Evolutionary conservation across 1,140 invertebrate genomes (phyloP).

Genomic region (Cheumatopsyche charites): DNA sequence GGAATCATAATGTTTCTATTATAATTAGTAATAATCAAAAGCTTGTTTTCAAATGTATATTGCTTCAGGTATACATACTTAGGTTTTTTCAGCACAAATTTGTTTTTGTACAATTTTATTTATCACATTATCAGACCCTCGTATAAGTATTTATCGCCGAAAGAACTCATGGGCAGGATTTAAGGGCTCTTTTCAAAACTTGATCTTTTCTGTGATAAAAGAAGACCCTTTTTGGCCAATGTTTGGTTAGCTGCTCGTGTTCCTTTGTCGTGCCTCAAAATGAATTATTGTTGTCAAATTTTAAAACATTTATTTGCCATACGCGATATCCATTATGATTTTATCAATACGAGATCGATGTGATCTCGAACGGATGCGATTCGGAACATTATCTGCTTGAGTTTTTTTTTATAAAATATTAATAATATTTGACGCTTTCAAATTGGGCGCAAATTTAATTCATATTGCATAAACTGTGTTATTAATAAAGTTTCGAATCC

Average conservation of each 20-base stretch:
- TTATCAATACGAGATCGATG: constrained; percentile 28
- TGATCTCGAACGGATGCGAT: too few species aligned
- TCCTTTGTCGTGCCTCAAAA: constrained; percentile 36
- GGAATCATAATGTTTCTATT: too few species aligned
- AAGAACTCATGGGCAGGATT: neutral
- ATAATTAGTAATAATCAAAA: too few species aligned
- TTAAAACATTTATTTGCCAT: constrained; percentile 43
- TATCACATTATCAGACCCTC: constrained; percentile 19
- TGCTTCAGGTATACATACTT: too few species aligned
- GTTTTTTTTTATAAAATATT: too few species aligned
- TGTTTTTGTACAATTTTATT: constrained; percentile 18
- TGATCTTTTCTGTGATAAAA: constrained; percentile 38
- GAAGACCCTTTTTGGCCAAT: constrained; percentile 41
- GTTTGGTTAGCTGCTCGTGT: constrained; percentile 45
- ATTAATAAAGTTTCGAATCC: neutral
- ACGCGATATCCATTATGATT: constrained; percentile 36
- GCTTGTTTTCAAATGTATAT: too few species aligned
- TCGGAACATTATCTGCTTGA: too few species aligned
- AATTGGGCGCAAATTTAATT: too few species aligned
- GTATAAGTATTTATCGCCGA: constrained; percentile 8
- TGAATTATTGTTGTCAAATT: constrained; percentile 43
- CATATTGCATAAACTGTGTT: too few species aligned
- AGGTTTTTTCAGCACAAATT: neutral
- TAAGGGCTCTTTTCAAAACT: constrained; percentile 33
- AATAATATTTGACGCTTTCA: too few species aligned